Percentiles rank a stretch among this genome's conserved stretches.
Conservation (phyloP, 2,113 vertebrate species). For the Catharus minimus region DNA sequence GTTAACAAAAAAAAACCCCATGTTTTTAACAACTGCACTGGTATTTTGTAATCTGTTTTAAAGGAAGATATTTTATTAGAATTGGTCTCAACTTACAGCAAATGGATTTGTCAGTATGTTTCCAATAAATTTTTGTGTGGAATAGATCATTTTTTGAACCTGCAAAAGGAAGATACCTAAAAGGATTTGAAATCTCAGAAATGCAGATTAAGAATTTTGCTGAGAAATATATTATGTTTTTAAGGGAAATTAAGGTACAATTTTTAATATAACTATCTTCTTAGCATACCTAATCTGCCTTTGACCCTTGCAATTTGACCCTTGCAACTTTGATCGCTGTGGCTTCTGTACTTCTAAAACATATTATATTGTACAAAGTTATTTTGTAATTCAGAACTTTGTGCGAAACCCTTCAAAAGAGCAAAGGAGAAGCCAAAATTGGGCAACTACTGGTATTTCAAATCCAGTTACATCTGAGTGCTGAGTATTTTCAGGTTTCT, state of each 20-base stretch:
- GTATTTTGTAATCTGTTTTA: conserved; percentile 48
- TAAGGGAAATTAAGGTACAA: not conserved
- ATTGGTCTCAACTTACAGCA: conserved; percentile 4
- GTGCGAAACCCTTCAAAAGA: not conserved
- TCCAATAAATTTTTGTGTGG: not conserved
- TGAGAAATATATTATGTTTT: not conserved
- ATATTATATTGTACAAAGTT: not conserved
- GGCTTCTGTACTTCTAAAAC: not conserved
- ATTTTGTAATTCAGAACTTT: not conserved
- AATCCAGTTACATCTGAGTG: not conserved
- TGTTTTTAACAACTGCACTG: conserved; percentile 23
- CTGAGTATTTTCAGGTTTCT: not conserved
- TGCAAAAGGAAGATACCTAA: not conserved
- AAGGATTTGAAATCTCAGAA: not conserved
- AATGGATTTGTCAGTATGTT: conserved; percentile 2
- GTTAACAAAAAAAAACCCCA: not conserved
- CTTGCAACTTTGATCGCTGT: not conserved
- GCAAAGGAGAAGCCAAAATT: not conserved
- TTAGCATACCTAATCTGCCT: not conserved
- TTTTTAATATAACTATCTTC: not conserved
- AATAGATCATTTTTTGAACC: not conserved
- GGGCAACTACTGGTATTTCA: not conserved
- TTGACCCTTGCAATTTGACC: not conserved
- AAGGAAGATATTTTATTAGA: conserved; percentile 52
- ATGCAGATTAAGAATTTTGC: not conserved